Evolutionary conservation across 2,888 invertebrate genomes (phyloP).

Genomic region (Microdon myrmicae): DNA sequence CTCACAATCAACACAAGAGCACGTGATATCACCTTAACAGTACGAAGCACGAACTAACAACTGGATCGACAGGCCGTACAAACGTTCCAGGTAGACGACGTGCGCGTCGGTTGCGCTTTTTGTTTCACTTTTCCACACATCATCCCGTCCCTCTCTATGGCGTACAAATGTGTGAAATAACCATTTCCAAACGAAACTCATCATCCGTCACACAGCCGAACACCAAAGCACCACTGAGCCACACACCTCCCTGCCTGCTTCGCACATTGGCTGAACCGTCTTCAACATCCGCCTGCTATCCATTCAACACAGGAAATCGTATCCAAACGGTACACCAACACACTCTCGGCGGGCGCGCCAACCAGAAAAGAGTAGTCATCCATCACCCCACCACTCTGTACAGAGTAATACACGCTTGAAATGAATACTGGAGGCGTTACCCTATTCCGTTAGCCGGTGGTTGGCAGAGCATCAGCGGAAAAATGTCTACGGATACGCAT

Average conservation of each 20-base stretch:
- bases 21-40: constrained; percentile 49
- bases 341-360: no score
- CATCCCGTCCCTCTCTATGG: constrained; percentile 38
- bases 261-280: constrained; percentile 33
- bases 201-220: constrained; percentile 35
- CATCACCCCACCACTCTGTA: constrained; percentile 45
- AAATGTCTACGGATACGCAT: constrained; percentile 50
- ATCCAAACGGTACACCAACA: no score
- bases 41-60: constrained; percentile 50
- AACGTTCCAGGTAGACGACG: constrained; percentile 48
- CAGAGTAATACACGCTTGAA: no score
- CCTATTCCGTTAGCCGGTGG: constrained; percentile 9
- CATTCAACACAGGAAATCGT: no score
- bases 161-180: constrained; percentile 39
- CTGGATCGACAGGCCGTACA: constrained; percentile 46
- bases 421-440: constrained; percentile 44
- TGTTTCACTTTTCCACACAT: constrained; percentile 10
- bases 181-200: constrained; percentile 47
- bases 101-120: constrained; percentile 41
- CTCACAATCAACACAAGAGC: constrained; percentile 23
- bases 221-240: constrained; percentile 37
- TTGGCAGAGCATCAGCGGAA: constrained; percentile 22
- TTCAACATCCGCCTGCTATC: no score
- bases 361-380: no score
- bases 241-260: constrained; percentile 42